Evolutionary conservation across 1,140 invertebrate species (phyloP).

Genomic region (Drosophila yakuba): DNA sequence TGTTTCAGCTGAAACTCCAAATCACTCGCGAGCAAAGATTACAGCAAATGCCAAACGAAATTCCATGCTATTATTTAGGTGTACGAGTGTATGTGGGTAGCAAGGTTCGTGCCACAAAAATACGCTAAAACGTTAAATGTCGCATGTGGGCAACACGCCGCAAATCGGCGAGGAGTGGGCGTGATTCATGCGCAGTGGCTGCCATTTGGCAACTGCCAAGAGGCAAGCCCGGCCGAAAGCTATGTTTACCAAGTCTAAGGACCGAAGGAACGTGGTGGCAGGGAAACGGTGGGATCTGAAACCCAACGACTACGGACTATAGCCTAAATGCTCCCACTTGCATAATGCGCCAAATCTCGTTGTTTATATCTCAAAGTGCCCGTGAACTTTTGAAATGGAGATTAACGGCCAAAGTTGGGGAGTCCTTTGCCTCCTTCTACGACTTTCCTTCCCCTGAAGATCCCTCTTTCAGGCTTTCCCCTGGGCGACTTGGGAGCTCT

Average conservation of each 20-base stretch:
- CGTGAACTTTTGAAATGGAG: constrained; percentile 45
- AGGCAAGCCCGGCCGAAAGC: constrained; percentile 2
- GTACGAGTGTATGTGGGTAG: background rate
- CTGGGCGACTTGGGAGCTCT: background rate
- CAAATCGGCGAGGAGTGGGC: constrained; percentile 18
- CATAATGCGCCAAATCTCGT: constrained; percentile 54
- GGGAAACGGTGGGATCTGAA: constrained; percentile 33
- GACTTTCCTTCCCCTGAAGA: background rate
- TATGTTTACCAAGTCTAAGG: constrained; percentile 9
- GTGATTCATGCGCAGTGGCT: constrained; percentile 42
- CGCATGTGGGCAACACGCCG: constrained; percentile 22
- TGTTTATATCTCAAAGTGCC: constrained; percentile 39
- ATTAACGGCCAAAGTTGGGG: constrained; percentile 39
- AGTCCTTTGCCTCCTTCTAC: background rate
- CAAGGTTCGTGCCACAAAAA: constrained; percentile 17
- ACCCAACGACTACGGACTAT: constrained; percentile 29
- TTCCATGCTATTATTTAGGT: constrained; percentile 5
- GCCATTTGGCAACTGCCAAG: constrained; percentile 48
- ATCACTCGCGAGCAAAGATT: background rate
- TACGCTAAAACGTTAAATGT: constrained; percentile 24
- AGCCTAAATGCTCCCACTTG: constrained; percentile 60
- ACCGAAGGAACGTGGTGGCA: constrained; percentile 55
- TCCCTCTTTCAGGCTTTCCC: too few species aligned
- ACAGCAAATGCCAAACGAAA: constrained; percentile 25
- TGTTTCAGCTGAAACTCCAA: constrained; percentile 17